Conservation (phyloP, 2,888 invertebrate genomes). For the Temnothorax ravouxi region DNA sequence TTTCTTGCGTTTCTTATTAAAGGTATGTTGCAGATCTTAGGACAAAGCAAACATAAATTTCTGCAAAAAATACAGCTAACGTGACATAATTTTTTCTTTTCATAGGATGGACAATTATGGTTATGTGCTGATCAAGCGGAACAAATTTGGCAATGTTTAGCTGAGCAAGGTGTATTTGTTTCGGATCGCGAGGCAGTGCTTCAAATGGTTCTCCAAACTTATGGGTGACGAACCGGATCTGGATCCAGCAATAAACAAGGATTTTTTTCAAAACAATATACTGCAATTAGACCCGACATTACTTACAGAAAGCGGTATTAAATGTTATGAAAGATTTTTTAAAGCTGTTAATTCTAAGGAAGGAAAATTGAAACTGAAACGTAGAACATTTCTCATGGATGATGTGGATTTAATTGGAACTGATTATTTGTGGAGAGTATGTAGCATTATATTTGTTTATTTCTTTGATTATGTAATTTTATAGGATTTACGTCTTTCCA, state of each 20-base stretch:
- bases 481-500: neutral
- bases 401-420: constrained; percentile 98
- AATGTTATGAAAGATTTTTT: constrained; percentile 95
- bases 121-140: constrained; percentile 98
- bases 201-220: constrained; percentile 98
- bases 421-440: constrained; percentile 97
- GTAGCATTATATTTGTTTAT: constrained; percentile 77
- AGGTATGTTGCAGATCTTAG: constrained; percentile 85
- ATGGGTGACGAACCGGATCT: constrained; percentile 99
- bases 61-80: neutral
- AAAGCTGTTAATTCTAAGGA: constrained; percentile 98
- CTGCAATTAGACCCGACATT: constrained; percentile 96
- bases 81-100: constrained; percentile 70
- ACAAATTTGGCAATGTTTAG: constrained; percentile 98
- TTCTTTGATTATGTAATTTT: constrained; percentile 2
- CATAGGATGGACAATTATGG: constrained; percentile 97
- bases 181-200: constrained; percentile 98
- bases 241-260: constrained; percentile 97
- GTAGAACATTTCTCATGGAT: constrained; percentile 95
- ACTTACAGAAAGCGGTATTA: constrained; percentile 97
- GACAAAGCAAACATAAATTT: neutral
- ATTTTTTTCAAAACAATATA: constrained; percentile 98
- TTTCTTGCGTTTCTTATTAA: constrained; percentile 96
- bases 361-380: constrained; percentile 95
- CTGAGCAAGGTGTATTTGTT: constrained; percentile 96